Evolutionary conservation across 2,797 vertebrate genomes (phyloP).

Genomic region (Ctenosaura bakeri): DNA sequence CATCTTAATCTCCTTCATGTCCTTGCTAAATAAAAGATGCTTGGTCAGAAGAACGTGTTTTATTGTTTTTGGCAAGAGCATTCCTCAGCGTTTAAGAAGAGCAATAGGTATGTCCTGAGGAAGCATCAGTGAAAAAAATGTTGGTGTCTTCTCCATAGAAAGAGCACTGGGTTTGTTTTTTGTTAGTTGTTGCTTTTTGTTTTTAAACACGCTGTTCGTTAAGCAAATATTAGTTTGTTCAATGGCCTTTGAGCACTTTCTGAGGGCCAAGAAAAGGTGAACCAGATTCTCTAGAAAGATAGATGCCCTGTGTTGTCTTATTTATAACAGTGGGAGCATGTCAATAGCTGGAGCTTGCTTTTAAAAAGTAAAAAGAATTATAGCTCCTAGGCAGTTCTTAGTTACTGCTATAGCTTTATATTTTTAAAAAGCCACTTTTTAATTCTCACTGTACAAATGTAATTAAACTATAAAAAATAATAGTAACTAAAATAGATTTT

Average conservation of each 20-base stretch:
- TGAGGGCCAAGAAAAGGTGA: conserved; percentile 9
- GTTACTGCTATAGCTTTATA: too few relatives aligned
- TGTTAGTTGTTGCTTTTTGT: not conserved
- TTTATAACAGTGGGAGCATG: not conserved
- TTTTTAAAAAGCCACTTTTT: too few relatives aligned
- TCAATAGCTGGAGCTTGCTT: not conserved
- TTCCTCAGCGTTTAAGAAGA: conserved; percentile 7
- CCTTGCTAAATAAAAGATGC: conserved; percentile 19
- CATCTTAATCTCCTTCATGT: conserved; percentile 10
- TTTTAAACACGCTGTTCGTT: not conserved
- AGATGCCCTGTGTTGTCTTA: not conserved
- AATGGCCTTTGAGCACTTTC: not conserved
- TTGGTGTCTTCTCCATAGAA: not conserved
- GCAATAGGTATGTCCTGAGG: not conserved
- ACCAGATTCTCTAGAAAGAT: not conserved
- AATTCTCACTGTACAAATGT: too few relatives aligned
- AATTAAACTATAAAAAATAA: too few relatives aligned
- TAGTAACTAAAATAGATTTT: too few relatives aligned
- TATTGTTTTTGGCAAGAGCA: not conserved
- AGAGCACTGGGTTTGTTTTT: not conserved
- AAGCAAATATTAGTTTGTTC: conserved; percentile 8
- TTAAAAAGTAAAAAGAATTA: too few relatives aligned
- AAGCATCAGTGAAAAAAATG: not conserved
- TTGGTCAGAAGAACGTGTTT: conserved; percentile 1
- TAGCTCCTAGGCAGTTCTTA: too few relatives aligned